Evolutionary conservation across 2,113 vertebrate genomes (phyloP).

Genomic region (Prinia subflava): DNA sequence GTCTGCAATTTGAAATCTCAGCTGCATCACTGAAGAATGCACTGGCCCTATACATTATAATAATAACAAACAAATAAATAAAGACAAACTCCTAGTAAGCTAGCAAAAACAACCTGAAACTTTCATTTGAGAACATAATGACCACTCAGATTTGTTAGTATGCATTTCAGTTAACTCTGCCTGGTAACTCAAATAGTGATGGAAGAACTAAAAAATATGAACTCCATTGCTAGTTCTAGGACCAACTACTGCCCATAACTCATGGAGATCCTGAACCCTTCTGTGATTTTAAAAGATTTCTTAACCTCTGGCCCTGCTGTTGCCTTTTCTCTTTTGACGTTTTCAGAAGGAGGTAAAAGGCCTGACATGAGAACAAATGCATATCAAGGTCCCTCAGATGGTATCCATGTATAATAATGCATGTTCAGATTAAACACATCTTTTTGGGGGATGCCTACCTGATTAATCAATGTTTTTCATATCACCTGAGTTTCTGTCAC

Average conservation of each 20-base stretch:
- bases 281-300: not conserved
- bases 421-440: not conserved
- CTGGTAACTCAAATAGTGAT: not conserved
- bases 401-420: not conserved
- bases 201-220: not conserved
- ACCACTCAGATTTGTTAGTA: not conserved
- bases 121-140: not conserved
- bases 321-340: not conserved
- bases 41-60: not conserved
- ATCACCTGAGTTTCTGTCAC: not conserved
- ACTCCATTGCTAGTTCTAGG: not conserved
- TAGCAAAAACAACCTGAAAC: not conserved
- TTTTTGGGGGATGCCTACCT: not conserved
- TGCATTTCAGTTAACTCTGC: not conserved
- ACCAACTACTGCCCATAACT: not conserved
- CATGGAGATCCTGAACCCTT: not conserved
- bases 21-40: not conserved
- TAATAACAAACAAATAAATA: not conserved
- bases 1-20: not conserved
- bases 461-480: not conserved
- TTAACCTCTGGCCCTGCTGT: not conserved
- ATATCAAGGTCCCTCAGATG: not conserved
- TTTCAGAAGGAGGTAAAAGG: not conserved
- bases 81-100: not conserved
- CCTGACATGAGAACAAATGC: not conserved